Evolutionary conservation across 2,888 invertebrate genomes (phyloP).

Genomic region (Tineola bisselliella): DNA sequence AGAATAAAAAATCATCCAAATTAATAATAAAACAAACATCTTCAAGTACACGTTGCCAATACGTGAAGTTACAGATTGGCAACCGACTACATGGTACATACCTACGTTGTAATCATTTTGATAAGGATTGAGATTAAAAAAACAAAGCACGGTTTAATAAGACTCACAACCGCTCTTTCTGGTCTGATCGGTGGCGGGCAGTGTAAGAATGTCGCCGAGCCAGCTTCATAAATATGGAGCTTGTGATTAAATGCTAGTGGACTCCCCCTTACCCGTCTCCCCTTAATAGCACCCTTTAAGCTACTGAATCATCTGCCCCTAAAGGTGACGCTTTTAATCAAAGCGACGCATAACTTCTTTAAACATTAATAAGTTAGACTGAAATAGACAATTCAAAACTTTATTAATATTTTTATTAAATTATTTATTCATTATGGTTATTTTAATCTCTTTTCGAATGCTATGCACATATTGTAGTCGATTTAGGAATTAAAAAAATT

Average conservation of each 20-base stretch:
- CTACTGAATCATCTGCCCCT: conserved; percentile 24
- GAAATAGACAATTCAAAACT: too few species aligned
- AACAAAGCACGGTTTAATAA: conserved; percentile 8
- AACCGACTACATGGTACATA: background rate
- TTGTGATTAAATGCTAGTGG: conserved; percentile 39
- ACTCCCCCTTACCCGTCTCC: background rate
- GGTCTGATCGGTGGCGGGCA: conserved; percentile 22
- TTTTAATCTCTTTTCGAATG: too few species aligned
- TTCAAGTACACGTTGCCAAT: too few species aligned
- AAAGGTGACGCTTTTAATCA: conserved; percentile 5
- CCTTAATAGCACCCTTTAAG: conserved; percentile 27
- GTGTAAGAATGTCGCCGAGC: conserved; percentile 52
- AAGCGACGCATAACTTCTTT: too few species aligned
- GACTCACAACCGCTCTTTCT: conserved; percentile 6
- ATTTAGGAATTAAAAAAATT: too few species aligned
- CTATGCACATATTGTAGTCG: too few species aligned
- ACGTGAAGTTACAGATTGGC: background rate
- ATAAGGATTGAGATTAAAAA: conserved; percentile 11
- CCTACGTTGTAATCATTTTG: background rate
- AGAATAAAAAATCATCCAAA: too few species aligned
- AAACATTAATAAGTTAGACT: too few species aligned
- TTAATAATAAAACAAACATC: too few species aligned
- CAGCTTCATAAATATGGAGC: conserved; percentile 57
- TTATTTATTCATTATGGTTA: too few species aligned
- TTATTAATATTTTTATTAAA: too few species aligned